Base-by-base conservation (phyloP, 2,888 invertebrate genomes). In the Apeira syringaria region DNA sequence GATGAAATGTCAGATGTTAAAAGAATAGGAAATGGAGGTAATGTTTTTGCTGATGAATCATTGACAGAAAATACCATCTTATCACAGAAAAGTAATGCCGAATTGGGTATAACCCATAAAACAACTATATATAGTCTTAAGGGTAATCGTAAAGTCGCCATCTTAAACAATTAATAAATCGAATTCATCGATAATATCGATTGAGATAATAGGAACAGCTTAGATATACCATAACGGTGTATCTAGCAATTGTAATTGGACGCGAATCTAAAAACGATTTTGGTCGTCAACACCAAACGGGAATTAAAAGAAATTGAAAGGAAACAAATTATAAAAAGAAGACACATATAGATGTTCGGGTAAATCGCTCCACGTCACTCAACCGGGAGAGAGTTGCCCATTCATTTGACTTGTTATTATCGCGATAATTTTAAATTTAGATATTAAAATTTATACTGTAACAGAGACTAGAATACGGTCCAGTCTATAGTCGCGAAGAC, bases 271-370 rank as follows among this genome's bases (percentile, higher is more conserved):
- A 88, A 89, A 89, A 89, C 89, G 87, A 89, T 89, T 89, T 89
- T 89, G 89, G 89, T 88, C 89, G 87, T 77, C 66, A 78, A 85
- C 81, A 88, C 84, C 85, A 87, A 88, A 81, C 66, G 74, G 70
- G 63, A 71, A 49, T 52, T 8, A 24, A 61, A 60, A 56, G 59
- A 67, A 68, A 69, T 68, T 50, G 57, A 64, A 65, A 68, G 59
- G 49, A 74, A 74, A 74, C 64, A 75, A 73, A 77, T 3, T 64
- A 63, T 62, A 61, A 70, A 63, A 62, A 64, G 68, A 69, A 65
- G 64, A 64, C 73, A 75, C 61, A 77, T 75, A 56, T 30, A 49
- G 67, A 35, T 36, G 30, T 59, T 60, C 56, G 81, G 85, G 84
- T 73, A 85, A 84, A 68, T 75, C 87, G 70, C 83, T 86, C 83